Evolutionary conservation across 2,113 vertebrate species (phyloP).

Genomic region (Hemiscyllium ocellatum): DNA sequence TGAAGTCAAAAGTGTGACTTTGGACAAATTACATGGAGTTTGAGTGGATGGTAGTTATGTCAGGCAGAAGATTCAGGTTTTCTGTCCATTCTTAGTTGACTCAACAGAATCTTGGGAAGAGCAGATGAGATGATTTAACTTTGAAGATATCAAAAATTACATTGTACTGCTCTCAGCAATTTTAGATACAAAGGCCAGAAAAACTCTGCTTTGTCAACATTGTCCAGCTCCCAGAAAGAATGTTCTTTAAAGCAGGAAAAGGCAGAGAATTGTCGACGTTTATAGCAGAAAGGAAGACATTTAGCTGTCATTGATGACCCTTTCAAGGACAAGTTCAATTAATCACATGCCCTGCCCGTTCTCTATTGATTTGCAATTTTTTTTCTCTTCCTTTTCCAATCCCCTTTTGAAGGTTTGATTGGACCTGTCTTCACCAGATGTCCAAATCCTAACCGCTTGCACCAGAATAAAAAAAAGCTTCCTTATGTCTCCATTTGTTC

Average conservation of each 20-base stretch:
- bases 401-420: neutral
- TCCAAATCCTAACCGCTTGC: neutral
- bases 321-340: neutral
- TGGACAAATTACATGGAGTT: no score
- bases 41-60: neutral
- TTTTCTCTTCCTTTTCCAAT: neutral
- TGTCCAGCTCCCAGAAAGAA: neutral
- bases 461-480: neutral
- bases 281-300: neutral
- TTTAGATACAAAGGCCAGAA: neutral
- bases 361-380: neutral
- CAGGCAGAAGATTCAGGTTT: neutral
- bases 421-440: neutral
- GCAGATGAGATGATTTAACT: neutral
- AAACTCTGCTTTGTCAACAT: neutral
- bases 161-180: neutral
- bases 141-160: neutral
- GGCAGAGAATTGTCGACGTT: neutral
- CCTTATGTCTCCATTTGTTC: neutral
- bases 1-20: neutral
- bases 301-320: neutral
- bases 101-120: neutral
- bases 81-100: neutral
- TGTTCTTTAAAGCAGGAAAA: neutral
- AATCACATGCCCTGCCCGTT: neutral